Percentiles rank a stretch among this genome's conserved stretches.
phyloP scores from a whole-genome alignment of 2,888 invertebrate species.

The Hirtodrosophila trivittata region DNA sequence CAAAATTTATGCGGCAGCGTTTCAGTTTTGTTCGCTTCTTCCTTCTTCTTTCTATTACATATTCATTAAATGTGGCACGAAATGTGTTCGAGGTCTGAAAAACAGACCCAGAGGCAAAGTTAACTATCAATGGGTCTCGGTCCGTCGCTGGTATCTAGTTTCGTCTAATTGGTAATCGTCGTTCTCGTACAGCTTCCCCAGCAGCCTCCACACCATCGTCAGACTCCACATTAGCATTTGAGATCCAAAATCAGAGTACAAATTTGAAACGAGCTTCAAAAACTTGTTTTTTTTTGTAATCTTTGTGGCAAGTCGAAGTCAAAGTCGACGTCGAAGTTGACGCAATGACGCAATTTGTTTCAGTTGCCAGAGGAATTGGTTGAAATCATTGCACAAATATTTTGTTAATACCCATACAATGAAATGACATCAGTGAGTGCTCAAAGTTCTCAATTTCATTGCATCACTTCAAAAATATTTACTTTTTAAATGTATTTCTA shows the following conservation, averaged over 20 bases:
- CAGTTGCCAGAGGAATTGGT: slow-evolving; percentile 12
- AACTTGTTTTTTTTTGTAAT: slow-evolving; percentile 38
- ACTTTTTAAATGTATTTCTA: neutral
- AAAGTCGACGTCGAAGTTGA: neutral
- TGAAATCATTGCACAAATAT: slow-evolving; percentile 54
- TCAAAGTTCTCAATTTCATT: slow-evolving; percentile 10
- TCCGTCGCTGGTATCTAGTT: too few species aligned
- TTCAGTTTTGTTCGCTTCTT: slow-evolving; percentile 22
- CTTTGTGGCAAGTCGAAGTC: slow-evolving; percentile 6
- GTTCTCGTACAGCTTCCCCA: slow-evolving; percentile 19
- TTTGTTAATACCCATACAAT: neutral
- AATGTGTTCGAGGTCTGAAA: slow-evolving; percentile 2
- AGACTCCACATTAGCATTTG: slow-evolving; percentile 6
- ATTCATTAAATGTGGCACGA: slow-evolving; percentile 69
- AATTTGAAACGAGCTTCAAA: slow-evolving; percentile 53
- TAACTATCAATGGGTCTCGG: slow-evolving; percentile 33
- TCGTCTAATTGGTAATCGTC: slow-evolving; percentile 62
- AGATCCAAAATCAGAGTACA: slow-evolving; percentile 26
- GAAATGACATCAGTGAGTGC: slow-evolving; percentile 55
- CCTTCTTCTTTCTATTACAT: slow-evolving; percentile 59
- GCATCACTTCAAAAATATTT: slow-evolving; percentile 18
- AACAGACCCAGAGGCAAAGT: neutral
- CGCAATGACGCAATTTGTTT: slow-evolving; percentile 39
- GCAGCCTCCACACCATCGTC: slow-evolving; percentile 1
- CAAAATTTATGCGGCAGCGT: slow-evolving; percentile 56